These are phyloP conservation scores for Lysiphlebus fabarum DNA, from an alignment of 1,140 invertebrate species.

Conservation along the genomic window DNA sequence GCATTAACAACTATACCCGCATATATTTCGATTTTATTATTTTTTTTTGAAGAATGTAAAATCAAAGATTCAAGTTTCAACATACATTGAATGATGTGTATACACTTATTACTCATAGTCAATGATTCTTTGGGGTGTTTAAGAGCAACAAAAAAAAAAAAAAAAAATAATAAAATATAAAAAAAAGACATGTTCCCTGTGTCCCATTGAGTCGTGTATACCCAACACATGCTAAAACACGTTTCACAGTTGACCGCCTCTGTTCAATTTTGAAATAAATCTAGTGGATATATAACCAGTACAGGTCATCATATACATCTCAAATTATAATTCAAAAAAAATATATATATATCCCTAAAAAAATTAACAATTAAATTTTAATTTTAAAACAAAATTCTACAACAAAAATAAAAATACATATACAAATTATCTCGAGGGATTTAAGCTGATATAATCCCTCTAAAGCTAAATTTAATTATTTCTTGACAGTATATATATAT, in stretches of 20 bases:
- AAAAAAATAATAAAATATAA: too few relatives aligned
- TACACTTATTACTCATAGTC: slow-evolving; percentile 1
- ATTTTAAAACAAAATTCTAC: too few relatives aligned
- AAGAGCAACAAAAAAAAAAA: neutral
- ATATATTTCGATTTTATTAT: slow-evolving; percentile 10
- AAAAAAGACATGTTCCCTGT: slow-evolving; percentile 17
- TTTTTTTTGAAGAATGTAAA: slow-evolving; percentile 8
- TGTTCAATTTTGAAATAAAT: slow-evolving; percentile 37
- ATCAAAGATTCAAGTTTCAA: slow-evolving; percentile 17
- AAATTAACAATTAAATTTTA: too few relatives aligned
- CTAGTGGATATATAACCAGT: slow-evolving; percentile 2
- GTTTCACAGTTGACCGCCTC: slow-evolving; percentile 55
- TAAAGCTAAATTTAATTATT: too few relatives aligned
- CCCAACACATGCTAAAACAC: slow-evolving; percentile 52
- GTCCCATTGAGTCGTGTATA: slow-evolving; percentile 49
- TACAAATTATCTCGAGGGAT: too few relatives aligned
- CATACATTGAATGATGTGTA: slow-evolving; percentile 6
- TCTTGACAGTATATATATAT: too few relatives aligned
- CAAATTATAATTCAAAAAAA: too few relatives aligned
- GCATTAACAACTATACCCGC: slow-evolving; percentile 2
- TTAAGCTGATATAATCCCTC: too few relatives aligned
- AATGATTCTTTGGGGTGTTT: slow-evolving; percentile 1
- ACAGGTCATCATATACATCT: too few relatives aligned
- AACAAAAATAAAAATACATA: too few relatives aligned
- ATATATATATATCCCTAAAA: too few relatives aligned